Base-by-base conservation (phyloP, 2,797 vertebrate species). In the Gallinago nigripennis region DNA sequence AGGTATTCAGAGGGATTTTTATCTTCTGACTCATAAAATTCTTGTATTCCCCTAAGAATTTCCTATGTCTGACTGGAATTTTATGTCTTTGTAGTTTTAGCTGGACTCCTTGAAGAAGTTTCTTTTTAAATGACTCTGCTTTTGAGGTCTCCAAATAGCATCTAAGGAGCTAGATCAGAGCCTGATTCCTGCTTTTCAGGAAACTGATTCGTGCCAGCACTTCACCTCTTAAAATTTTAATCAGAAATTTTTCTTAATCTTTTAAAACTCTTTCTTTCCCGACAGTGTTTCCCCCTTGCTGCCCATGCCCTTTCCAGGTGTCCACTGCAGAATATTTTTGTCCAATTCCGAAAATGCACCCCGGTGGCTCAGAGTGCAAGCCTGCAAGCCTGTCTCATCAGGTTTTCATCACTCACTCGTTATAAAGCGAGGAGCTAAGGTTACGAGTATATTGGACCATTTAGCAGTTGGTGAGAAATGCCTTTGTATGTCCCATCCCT, bases 1-100 rank as follows among this genome's bases (percentile, higher is more conserved):
- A 95, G 96, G 88, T 97, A 98, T 98, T 98, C 95, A 94, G 95
- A 94, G 94, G 98, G 97, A 98, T 98, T 98, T 98, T 98, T 96
- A 95, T 97, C 93, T 97, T 97, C 96, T 98, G 98, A 98, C 97
- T 98, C 98, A 98, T 97, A 97, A 97, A 98, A 98, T 98, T 98
- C 98, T 97, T 98, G 97, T 98, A 97, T 98, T 98, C 98, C 98
- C 97, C 72, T 33, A 96, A 97, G 98, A 98, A 98, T 98, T 98
- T 98, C 98, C 98, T 97, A 95, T 94, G 95, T 98, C 97, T 98
- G 93, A 97, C 96, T 98, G 97, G 98, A 98, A 97, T 98, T 97
- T 98, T 93, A 93, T 72, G 86, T 98, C 98, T 98, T 98, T 98
- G 98, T 98, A 98, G 97, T 98, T 98, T 96, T 95, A 95, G 95